Evolutionary conservation across 2,888 invertebrate species (phyloP), one percentile per base, ranked within the genome.

Genomic region (Scaeva pyrastri): DNA sequence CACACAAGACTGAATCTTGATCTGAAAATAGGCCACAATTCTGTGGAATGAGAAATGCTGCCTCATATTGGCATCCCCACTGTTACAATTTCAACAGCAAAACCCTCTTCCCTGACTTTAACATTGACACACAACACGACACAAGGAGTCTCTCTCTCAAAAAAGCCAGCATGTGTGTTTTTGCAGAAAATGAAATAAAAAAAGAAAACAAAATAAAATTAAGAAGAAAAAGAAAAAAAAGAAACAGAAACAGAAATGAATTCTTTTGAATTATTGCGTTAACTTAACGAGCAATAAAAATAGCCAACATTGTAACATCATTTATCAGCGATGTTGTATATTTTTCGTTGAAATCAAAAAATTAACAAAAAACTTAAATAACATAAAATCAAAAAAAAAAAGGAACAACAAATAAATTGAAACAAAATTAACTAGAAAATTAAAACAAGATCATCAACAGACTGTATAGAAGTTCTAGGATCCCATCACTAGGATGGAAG

Each of bases 181-280:
- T 10, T 56, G 41, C 11, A 26, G 2, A 16, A 26, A 45, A 10
- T 0, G 1, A 12, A 12, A 45, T 26, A 21, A 52, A 14, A 1
- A 14, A 52, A 14, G 0, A 14, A 26, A 26, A 6, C 12, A 6
- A 2, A 55, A n/a, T n/a, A n/a, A 10, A 45, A 45, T 12, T n/a
- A 7, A 6, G 21, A 50, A 12, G 50, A 50, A 23, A 6, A 11
- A 60, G 14, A 19, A 56, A 36, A 19, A 21, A 11, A 50, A 60
- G 64, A 60, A 86, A 66, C 31, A 31, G 31, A 31, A 31, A 31
- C 8, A 31, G 10, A 82, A n/a, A n/a, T n/a, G n/a, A n/a, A 86
- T 82, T 86, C 86, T 82, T 86, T 86, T 86, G 82, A 86, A 86
- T 82, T 86, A 86, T 86, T 82, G 86, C 86, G 86, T 86, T 86